phyloP scores from a whole-genome alignment of 2,797 vertebrate genomes.

The Cuculus canorus region DNA sequence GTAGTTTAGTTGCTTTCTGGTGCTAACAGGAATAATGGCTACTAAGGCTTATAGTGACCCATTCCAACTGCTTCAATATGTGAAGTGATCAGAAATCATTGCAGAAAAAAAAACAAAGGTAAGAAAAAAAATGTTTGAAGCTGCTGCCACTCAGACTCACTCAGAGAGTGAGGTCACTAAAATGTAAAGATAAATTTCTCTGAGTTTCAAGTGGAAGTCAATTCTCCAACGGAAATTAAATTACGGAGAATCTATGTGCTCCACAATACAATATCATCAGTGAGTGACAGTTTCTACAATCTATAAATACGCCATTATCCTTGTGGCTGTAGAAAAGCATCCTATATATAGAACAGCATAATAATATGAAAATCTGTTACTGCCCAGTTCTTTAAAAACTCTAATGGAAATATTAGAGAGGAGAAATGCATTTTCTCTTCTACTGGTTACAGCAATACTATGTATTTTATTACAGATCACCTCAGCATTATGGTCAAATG shows the following conservation, averaged over 20 bases:
- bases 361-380: neutral
- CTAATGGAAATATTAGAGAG: neutral
- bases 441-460: neutral
- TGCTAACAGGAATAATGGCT: neutral
- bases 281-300: neutral
- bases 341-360: neutral
- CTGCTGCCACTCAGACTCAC: neutral
- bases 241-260: conserved; percentile 21
- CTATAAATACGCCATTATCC: conserved; percentile 44
- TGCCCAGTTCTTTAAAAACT: neutral
- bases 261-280: neutral
- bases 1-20: neutral
- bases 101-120: neutral
- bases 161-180: neutral
- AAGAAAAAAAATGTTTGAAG: neutral
- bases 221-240: conserved; percentile 29
- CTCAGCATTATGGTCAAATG: neutral
- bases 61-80: neutral
- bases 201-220: conserved; percentile 42
- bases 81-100: neutral
- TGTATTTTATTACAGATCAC: conserved; percentile 2
- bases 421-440: neutral
- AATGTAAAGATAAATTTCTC: neutral
- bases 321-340: neutral
- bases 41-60: neutral